Conservation (phyloP, 2,888 invertebrate species). For the Sepiola atlantica region DNA sequence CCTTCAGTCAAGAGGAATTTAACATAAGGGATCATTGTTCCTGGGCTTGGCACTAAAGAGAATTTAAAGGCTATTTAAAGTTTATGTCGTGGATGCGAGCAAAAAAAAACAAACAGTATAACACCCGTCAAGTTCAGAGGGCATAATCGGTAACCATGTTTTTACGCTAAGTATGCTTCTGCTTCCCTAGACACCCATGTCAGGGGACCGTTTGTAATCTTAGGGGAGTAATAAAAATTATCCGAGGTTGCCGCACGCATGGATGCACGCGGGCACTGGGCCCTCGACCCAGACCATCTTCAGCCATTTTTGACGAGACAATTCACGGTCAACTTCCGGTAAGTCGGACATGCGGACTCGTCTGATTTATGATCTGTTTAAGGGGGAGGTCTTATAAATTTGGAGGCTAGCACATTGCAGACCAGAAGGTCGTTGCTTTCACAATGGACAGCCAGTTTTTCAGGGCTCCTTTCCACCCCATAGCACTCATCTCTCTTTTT, state of each 20-base stretch:
- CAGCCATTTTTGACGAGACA: not conserved
- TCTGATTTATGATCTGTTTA: conserved; percentile 21
- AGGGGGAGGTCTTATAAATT: not conserved
- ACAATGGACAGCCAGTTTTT: not conserved
- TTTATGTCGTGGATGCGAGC: not conserved
- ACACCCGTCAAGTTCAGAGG: not conserved
- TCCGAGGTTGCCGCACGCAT: not conserved
- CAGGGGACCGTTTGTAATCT: not conserved
- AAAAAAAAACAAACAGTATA: not conserved
- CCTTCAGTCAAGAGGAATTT: not conserved
- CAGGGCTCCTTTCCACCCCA: not conserved
- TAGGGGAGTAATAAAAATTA: conserved; percentile 22
- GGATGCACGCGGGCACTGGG: not conserved
- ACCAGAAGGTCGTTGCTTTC: not conserved
- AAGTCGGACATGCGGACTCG: not conserved
- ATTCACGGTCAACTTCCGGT: not conserved
- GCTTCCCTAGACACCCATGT: not conserved
- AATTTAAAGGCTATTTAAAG: not conserved
- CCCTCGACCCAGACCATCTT: not conserved
- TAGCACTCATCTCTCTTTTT: not conserved
- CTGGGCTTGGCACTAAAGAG: conserved; percentile 20
- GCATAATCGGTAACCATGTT: not conserved
- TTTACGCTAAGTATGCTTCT: not conserved
- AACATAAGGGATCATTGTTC: not conserved
- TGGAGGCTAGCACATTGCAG: not conserved